A percentile compares a stretch with the other conserved stretches of the same genome.
Conservation (phyloP, 2,888 invertebrate genomes). For the Taenaris catops region DNA sequence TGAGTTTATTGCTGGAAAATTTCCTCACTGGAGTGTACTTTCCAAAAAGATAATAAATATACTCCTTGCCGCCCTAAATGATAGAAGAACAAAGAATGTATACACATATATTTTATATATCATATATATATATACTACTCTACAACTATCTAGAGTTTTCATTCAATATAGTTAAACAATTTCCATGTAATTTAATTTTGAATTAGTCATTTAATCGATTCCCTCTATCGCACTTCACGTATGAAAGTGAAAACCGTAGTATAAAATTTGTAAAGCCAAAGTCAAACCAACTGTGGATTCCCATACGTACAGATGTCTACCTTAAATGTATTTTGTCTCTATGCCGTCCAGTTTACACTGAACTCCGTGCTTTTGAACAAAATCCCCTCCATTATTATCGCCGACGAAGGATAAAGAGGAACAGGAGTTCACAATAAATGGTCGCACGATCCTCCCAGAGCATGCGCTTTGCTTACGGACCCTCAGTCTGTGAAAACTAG, state of each 20-base stretch:
- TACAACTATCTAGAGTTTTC: too few species aligned
- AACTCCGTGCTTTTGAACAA: conserved; percentile 24
- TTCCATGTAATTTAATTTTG: too few species aligned
- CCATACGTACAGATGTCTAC: conserved; percentile 31
- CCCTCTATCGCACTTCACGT: not conserved
- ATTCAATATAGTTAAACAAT: too few species aligned
- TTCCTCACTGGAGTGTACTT: too few species aligned
- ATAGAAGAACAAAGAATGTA: too few species aligned
- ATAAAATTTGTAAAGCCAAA: conserved; percentile 24
- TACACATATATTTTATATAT: too few species aligned
- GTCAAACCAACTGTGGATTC: conserved; percentile 69
- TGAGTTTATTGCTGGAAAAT: too few species aligned
- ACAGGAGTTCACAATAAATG: conserved; percentile 35
- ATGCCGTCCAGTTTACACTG: conserved; percentile 31
- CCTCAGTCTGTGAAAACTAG: conserved; percentile 25
- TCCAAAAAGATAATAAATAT: too few species aligned
- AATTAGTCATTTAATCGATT: conserved; percentile 1
- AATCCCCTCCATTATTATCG: conserved; percentile 16
- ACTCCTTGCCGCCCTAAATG: too few species aligned
- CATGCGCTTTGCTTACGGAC: conserved; percentile 50
- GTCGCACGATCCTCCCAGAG: conserved; percentile 39
- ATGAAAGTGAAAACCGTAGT: conserved; percentile 16
- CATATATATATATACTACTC: too few species aligned
- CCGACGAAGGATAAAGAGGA: conserved; percentile 24
- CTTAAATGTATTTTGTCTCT: conserved; percentile 32